phyloP scores from a whole-genome alignment of 2,797 vertebrate genomes.

The Pogoniulus pusillus region DNA sequence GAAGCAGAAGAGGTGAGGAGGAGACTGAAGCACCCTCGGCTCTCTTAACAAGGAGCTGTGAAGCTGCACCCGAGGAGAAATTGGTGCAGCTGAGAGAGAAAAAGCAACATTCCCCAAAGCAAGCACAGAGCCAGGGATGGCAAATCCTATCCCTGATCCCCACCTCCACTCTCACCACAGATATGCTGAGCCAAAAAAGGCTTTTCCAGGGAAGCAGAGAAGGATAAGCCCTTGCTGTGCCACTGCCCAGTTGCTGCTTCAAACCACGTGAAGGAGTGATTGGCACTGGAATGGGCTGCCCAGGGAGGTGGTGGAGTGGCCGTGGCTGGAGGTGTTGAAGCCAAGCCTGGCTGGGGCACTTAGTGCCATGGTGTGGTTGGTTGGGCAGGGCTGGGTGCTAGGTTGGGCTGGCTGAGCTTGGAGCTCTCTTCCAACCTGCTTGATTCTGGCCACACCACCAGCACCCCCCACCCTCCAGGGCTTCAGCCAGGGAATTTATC shows the following conservation, averaged over 20 bases:
- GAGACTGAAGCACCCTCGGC: not conserved
- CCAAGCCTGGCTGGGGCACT: no score
- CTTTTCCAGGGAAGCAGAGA: not conserved
- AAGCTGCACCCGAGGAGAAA: not conserved
- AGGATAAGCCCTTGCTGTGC: not conserved
- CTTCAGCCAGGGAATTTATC: not conserved
- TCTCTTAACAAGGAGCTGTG: not conserved
- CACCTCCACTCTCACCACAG: not conserved
- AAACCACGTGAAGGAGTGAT: no score
- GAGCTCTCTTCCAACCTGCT: no score
- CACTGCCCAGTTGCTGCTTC: not conserved
- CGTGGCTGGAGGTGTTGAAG: no score
- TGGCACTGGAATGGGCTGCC: no score
- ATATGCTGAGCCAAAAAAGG: not conserved
- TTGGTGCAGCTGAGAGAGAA: not conserved
- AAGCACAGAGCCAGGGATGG: not conserved
- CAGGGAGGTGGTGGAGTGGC: no score
- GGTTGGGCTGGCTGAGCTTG: no score
- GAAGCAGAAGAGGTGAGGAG: not conserved
- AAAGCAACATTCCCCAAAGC: not conserved
- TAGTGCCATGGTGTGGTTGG: no score
- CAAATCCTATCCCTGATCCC: not conserved
- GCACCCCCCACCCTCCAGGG: accelerated
- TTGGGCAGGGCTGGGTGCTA: no score
- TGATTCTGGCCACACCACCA: accelerated